A percentile compares a stretch with the other conserved stretches of the same genome.
Conservation (phyloP, 2,888 invertebrate genomes). For the Pheosia tremula region DNA sequence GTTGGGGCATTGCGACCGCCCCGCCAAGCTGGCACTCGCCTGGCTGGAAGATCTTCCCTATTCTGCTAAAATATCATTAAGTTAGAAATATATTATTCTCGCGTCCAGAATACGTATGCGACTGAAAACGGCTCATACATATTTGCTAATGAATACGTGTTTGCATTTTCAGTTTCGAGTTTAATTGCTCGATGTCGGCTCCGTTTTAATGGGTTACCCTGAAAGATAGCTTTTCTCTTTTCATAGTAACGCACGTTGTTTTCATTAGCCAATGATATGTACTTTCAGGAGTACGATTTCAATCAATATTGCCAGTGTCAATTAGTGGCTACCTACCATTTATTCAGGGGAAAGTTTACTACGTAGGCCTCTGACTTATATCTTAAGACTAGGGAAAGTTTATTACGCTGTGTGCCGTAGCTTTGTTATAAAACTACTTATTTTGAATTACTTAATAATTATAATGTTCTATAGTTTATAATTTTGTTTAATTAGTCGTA, state of each 20-base stretch:
- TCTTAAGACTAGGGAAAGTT: too few relatives aligned
- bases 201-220: conserved; percentile 6
- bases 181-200: conserved; percentile 15
- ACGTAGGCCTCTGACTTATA: too few relatives aligned
- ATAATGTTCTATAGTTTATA: too few relatives aligned
- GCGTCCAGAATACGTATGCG: background rate
- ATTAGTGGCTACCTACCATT: background rate
- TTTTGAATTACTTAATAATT: too few relatives aligned
- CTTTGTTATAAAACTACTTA: too few relatives aligned
- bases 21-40: too few relatives aligned
- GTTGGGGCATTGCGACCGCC: too few relatives aligned
- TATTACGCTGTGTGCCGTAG: too few relatives aligned
- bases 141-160: conserved; percentile 16
- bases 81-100: background rate
- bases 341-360: background rate
- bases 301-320: background rate
- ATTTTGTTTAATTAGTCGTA: too few relatives aligned
- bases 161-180: conserved; percentile 19
- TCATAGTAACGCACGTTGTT: background rate
- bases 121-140: background rate
- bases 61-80: background rate
- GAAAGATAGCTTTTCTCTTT: conserved; percentile 6
- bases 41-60: background rate
- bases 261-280: background rate
- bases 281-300: background rate